phyloP scores from a whole-genome alignment of 2,797 vertebrate species.

The Bradypus variegatus region DNA sequence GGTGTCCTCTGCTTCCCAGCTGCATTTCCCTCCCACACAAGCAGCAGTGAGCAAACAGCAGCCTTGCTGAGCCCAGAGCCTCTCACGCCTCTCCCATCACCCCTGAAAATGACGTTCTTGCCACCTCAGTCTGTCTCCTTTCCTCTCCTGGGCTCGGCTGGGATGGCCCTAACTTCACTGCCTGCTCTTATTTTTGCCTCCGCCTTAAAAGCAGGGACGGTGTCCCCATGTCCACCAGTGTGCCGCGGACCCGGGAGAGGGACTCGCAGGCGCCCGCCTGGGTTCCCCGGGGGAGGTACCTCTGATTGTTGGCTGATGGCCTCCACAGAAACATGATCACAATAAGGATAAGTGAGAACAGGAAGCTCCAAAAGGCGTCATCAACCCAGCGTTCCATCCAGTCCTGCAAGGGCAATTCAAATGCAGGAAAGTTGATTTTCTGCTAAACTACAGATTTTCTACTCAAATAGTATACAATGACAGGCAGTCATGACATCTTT shows the following conservation, averaged over 20 bases:
- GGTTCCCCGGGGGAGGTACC: conserved; percentile 64
- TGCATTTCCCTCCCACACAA: neutral
- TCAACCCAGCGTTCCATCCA: conserved; percentile 91
- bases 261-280: neutral
- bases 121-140: neutral
- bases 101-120: neutral
- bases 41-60: neutral
- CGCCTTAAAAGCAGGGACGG: neutral
- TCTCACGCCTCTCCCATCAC: neutral
- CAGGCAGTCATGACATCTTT: neutral
- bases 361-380: conserved; percentile 89
- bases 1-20: neutral
- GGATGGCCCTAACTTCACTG: neutral
- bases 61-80: neutral
- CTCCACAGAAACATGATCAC: conserved; percentile 92
- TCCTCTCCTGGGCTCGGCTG: too few relatives aligned
- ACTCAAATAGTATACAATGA: neutral
- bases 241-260: neutral
- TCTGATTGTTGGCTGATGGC: conserved; percentile 89
- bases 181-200: neutral
- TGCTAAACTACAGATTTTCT: neutral
- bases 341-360: conserved; percentile 85
- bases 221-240: neutral
- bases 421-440: conserved; percentile 7
- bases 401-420: conserved; percentile 72